Evolutionary conservation across 1,140 invertebrate species (phyloP).

Genomic region (Euwallacea fornicatus): DNA sequence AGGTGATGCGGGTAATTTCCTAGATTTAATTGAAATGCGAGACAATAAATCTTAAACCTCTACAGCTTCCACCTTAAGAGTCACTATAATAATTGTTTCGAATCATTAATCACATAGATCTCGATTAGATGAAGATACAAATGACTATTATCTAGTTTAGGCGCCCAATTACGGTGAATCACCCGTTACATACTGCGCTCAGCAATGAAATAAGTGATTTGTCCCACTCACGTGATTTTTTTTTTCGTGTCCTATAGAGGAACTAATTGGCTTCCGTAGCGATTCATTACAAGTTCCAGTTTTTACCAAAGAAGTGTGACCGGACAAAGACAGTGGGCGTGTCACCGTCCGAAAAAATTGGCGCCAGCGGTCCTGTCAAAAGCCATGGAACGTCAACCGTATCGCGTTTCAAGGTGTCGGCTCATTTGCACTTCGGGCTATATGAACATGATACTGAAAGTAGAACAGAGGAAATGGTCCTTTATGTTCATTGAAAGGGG

Average conservation of each 20-base stretch:
- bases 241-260: no score
- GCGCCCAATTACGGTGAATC: no score
- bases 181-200: no score
- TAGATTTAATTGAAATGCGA: no score
- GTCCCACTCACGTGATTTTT: no score
- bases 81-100: background rate
- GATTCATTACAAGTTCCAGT: no score
- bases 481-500: background rate
- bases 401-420: slow-evolving; percentile 22
- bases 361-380: slow-evolving; percentile 35
- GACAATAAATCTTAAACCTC: no score
- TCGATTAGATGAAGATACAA: background rate
- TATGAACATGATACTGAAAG: slow-evolving; percentile 21
- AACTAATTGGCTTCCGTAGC: no score
- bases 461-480: background rate
- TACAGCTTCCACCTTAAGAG: background rate
- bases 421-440: slow-evolving; percentile 26
- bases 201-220: no score
- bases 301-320: slow-evolving; percentile 19
- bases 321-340: slow-evolving; percentile 25
- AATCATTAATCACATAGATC: background rate
- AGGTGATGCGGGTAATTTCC: no score
- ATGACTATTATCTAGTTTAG: no score
- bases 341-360: slow-evolving; percentile 12
- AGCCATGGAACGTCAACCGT: slow-evolving; percentile 8